These are phyloP conservation scores for Chloebia gouldiae DNA, from an alignment of 2,113 vertebrate genomes.

Conservation along the genomic window DNA sequence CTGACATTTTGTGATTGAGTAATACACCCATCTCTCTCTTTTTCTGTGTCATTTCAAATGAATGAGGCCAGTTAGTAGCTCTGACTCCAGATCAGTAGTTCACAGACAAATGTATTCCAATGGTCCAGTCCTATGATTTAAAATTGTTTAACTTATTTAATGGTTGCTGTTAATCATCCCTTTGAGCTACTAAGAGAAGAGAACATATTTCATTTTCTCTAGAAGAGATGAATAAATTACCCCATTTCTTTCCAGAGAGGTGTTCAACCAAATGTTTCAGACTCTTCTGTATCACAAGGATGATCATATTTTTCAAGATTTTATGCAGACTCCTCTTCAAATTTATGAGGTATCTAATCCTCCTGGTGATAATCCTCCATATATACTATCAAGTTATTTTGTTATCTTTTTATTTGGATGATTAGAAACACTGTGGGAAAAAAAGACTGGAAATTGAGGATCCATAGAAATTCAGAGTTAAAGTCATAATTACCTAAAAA, in stretches of 20 bases:
- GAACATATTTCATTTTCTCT: constrained; percentile 29
- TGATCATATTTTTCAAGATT: not conserved
- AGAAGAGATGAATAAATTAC: not conserved
- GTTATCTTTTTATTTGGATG: not conserved
- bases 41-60: not conserved
- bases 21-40: not conserved
- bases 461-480: not conserved
- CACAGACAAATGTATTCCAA: not conserved
- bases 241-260: not conserved
- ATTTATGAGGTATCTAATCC: not conserved
- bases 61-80: constrained; percentile 6
- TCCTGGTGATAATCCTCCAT: not conserved
- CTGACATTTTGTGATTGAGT: not conserved
- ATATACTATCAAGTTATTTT: not conserved
- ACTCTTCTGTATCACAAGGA: not conserved
- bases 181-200: not conserved
- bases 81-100: constrained; percentile 17
- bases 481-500: not conserved
- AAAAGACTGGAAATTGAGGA: not conserved
- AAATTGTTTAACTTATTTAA: constrained; percentile 45
- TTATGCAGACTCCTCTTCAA: not conserved
- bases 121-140: not conserved
- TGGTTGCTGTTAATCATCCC: constrained; percentile 30
- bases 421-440: not conserved
- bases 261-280: not conserved